Evolutionary conservation across 2,113 vertebrate genomes (phyloP).

Genomic region (Prinia subflava): DNA sequence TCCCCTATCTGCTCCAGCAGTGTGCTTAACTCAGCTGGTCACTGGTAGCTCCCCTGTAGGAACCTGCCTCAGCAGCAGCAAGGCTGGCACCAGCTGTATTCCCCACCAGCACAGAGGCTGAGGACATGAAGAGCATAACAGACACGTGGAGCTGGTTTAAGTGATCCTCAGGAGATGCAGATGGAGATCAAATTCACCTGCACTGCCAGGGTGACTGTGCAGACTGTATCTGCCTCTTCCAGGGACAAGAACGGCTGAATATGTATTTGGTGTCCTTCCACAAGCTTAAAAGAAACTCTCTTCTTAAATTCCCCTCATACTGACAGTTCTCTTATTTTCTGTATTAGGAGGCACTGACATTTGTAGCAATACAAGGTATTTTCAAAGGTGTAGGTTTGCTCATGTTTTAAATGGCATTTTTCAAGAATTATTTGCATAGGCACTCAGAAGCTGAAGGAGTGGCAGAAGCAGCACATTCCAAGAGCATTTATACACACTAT

Average conservation of each 20-base stretch:
- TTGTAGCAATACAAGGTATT: neutral
- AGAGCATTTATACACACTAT: neutral
- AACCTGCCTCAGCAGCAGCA: neutral
- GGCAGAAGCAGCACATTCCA: neutral
- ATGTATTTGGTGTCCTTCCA: accelerated
- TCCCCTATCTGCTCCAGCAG: neutral
- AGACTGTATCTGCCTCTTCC: neutral
- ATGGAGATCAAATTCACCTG: neutral
- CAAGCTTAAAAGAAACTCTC: neutral
- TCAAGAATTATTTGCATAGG: neutral
- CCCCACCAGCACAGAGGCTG: neutral
- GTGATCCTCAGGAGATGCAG: neutral
- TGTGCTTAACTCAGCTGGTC: neutral
- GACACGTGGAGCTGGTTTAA: neutral
- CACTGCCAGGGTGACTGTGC: too few species aligned
- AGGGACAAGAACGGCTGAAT: neutral
- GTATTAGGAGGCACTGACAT: neutral
- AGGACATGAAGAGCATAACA: neutral
- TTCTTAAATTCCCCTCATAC: neutral
- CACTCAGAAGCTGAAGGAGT: neutral
- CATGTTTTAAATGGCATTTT: neutral
- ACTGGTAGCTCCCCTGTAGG: neutral
- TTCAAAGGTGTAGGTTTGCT: neutral
- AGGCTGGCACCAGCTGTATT: neutral
- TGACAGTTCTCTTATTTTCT: neutral